Evolutionary conservation across 2,888 invertebrate species (phyloP), one percentile per base, ranked within the genome.

Genomic region (Dasysyrphus tricinctus): DNA sequence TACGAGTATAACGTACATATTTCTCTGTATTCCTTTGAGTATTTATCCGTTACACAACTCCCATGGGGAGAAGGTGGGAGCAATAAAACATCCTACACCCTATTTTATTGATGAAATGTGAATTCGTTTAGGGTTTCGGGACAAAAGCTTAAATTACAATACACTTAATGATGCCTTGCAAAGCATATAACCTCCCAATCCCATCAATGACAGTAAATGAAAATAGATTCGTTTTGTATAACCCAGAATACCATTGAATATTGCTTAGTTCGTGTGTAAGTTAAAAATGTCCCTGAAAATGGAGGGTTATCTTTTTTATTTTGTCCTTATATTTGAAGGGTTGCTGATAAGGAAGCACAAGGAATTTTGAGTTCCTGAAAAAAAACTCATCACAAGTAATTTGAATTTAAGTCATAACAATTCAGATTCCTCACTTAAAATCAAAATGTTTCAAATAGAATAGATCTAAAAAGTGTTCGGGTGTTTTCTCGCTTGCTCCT

Each of bases 71-170:
- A 12, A n/a, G 8, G 24, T 61, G 19, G n/a, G 12, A 47, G 24
- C 34, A 14, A 42, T 42, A 61, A 39, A 61, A 19, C 39, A 61
- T 6, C 19, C 39, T 59, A 7, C 56, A 57, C 49, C 44, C 63
- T 9, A 70, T 49, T 78, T 49, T 67, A 59, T 74, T 69, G 74
- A 49, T 80, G 37, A 63, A 75, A 79, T 80, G 65, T 29, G 42
- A 59, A 57, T 51, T 61, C 8, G 44, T 54, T 37, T 54, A 19
- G 32, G 37, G 16, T 61, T 61, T 61, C 24, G 14, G 24, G 29
- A 39, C 39, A 56, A 37, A 61, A 42, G 44, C 63, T 76, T 29
- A 44, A 69, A 59, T 79, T 56, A 67, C 73, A 49, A 42, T 65
- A 44, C 51, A 44, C 34, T 61, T 44, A 59, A 47, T 16, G 69